phyloP scores from a whole-genome alignment of 2,888 invertebrate species.

The Agonum fuliginosum region DNA sequence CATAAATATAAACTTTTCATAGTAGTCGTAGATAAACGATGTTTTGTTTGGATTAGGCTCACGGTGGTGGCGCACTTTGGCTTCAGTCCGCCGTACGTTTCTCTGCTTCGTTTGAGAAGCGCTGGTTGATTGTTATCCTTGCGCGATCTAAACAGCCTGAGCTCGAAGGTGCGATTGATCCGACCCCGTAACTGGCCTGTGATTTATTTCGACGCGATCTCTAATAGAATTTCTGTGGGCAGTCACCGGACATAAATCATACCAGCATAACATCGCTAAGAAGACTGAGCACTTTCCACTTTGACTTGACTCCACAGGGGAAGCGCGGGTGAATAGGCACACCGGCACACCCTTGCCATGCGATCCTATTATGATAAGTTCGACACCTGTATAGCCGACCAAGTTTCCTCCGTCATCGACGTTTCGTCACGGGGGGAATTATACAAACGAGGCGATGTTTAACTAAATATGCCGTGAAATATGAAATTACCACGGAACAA shows the following conservation, averaged over 20 bases:
- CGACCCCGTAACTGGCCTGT: conserved; percentile 48
- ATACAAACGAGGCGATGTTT: neutral
- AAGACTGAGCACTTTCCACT: neutral
- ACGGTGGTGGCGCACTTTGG: no score
- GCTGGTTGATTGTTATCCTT: conserved; percentile 50
- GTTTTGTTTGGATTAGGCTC: no score
- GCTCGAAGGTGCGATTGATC: conserved; percentile 37
- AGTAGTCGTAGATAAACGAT: no score
- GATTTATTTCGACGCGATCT: conserved; percentile 59
- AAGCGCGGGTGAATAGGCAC: neutral
- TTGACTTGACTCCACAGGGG: neutral
- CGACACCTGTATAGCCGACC: conserved; percentile 69
- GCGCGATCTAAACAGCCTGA: conserved; percentile 40
- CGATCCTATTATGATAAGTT: conserved; percentile 72
- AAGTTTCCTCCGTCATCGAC: conserved; percentile 30
- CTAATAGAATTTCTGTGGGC: conserved; percentile 60
- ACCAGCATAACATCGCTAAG: conserved; percentile 15
- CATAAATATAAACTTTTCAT: no score
- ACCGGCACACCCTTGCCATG: conserved; percentile 10
- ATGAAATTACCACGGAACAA: conserved; percentile 16
- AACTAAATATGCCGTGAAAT: conserved; percentile 25
- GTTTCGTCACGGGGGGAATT: conserved; percentile 31
- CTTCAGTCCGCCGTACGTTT: no score
- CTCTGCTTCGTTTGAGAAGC: conserved; percentile 29
- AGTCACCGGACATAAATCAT: conserved; percentile 56